Base-by-base conservation (phyloP, 2,113 vertebrate genomes). In the Kobus ellipsiprymnus region DNA sequence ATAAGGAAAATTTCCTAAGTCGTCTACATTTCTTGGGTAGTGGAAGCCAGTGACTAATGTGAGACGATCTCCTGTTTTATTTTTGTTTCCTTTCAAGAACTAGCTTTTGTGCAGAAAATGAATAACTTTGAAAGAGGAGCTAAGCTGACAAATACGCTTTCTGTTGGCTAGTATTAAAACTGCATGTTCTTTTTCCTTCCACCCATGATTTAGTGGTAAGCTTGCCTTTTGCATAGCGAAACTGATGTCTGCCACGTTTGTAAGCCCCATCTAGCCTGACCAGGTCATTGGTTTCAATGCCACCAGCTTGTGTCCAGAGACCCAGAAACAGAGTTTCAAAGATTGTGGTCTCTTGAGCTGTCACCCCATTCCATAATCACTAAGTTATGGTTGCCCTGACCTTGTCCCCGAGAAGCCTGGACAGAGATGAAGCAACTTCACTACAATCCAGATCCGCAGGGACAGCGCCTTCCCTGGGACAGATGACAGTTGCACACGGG, bases 41-140 rank as follows among this genome's bases (percentile, higher is more conserved):
- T 25, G 5, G 25, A n/a, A 89, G 29, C 23, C 55, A 57, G 27
- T 91, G n/a, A 84, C 77, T 84, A 77, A 48, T 36, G 33, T 11
- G 0, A 96, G 7, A 57, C 4, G 3, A 50, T 48, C 46, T 87
- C 46, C 82, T 57, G 10, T 78, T 92, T 88, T 59, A 29, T 80
- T 94, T 96, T 90, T 95, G 77, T 57, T 95, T 91, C 36, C 40
- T 91, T 96, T 83, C 36, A 60, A 95, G 50, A 82, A 57, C 33
- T 87, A 94, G 46, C 36, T 96, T 89, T 90, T 55, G 67, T 55
- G 94, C 95, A 93, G 59, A 33, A 88, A 96, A 92, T n/a, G 59
- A 52, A 36, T n/a, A 50, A 57, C 17, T 67, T 96, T 50, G 19
- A 52, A 87, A 67, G 44, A 90, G 19, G 87, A 86, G 78, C 44